Conservation (phyloP, 2,113 vertebrate genomes). For the Balaenoptera acutorostrata region DNA sequence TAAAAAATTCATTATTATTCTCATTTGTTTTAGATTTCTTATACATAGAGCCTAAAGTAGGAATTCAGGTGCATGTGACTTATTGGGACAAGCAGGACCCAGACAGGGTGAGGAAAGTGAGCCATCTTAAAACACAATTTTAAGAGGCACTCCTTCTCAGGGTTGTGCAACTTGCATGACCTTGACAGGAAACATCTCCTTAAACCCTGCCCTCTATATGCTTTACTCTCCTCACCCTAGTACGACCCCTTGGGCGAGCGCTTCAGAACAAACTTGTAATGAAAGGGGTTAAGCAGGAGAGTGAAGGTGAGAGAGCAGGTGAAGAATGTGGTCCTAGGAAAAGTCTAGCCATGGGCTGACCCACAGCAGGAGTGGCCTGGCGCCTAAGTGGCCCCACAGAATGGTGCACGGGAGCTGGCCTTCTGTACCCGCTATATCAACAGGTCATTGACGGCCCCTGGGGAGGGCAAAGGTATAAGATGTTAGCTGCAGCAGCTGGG, state of each 20-base stretch:
- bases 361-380: too few relatives aligned
- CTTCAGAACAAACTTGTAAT: not conserved
- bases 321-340: not conserved
- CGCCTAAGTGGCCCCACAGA: not conserved
- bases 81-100: not conserved
- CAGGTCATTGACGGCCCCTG: not conserved
- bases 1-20: not conserved
- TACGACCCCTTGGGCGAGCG: not conserved
- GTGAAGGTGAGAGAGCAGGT: not conserved
- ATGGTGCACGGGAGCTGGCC: not conserved
- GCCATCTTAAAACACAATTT: not conserved
- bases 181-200: not conserved
- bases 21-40: not conserved
- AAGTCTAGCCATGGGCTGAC: not conserved
- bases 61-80: not conserved
- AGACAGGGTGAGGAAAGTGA: not conserved
- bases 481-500: not conserved
- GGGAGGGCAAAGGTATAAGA: not conserved
- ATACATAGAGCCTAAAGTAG: not conserved
- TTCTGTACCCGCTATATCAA: not conserved
- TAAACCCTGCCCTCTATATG: not conserved
- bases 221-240: not conserved
- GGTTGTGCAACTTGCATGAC: not conserved
- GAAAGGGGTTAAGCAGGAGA: not conserved
- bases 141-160: not conserved